phyloP scores from a whole-genome alignment of 2,797 vertebrate species.

The Acanthurus lineatus region DNA sequence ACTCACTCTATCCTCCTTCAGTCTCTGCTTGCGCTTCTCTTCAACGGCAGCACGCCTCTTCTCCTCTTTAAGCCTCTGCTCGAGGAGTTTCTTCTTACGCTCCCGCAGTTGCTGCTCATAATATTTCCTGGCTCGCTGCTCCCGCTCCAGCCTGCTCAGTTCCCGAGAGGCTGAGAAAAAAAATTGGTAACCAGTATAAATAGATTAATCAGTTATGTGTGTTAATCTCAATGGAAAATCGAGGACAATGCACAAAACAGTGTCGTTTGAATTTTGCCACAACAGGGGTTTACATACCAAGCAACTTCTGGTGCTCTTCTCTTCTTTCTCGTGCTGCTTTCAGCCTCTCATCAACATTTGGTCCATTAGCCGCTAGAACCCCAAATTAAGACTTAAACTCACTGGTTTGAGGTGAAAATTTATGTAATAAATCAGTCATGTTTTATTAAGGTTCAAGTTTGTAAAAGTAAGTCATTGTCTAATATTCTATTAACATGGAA shows the following conservation, averaged over 20 bases:
- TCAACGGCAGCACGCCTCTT: conserved; percentile 91
- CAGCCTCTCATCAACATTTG: conserved; percentile 91
- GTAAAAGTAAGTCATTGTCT: neutral
- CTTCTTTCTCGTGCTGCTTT: conserved; percentile 91
- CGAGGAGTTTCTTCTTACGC: conserved; percentile 91
- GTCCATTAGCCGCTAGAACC: conserved; percentile 74
- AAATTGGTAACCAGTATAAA: conserved; percentile 31
- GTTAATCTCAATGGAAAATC: conserved; percentile 23
- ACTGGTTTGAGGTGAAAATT: neutral
- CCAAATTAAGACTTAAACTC: neutral
- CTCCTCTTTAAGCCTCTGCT: conserved; percentile 92
- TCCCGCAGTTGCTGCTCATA: conserved; percentile 93
- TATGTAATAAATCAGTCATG: no score
- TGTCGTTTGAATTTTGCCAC: neutral
- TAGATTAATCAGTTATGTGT: conserved; percentile 20
- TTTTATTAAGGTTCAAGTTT: no score
- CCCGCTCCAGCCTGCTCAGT: conserved; percentile 88
- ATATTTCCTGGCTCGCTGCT: conserved; percentile 89
- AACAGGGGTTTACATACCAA: conserved; percentile 83
- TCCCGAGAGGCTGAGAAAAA: conserved; percentile 90
- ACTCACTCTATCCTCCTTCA: conserved; percentile 92
- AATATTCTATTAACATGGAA: neutral
- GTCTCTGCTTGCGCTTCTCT: conserved; percentile 91
- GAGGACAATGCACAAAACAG: neutral
- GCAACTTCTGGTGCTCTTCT: conserved; percentile 89